Evolutionary conservation across 2,797 vertebrate genomes (phyloP).

Genomic region (Phaenicophaeus curvirostris): DNA sequence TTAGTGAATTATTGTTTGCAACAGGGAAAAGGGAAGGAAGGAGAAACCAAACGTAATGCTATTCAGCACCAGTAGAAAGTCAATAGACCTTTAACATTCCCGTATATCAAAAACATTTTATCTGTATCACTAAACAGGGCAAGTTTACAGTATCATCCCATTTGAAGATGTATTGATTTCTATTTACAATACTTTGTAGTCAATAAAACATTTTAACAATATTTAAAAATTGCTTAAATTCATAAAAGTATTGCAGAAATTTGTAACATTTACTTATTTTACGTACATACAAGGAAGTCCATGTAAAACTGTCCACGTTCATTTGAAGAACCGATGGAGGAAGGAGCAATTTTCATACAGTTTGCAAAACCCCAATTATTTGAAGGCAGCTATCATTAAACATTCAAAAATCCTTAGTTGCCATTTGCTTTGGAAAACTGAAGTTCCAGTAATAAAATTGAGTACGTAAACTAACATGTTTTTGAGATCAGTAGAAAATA

Average conservation of each 20-base stretch:
- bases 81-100: conserved; percentile 75
- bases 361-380: conserved; percentile 76
- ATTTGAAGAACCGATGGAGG: conserved; percentile 63
- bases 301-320: conserved; percentile 65
- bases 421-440: conserved; percentile 77
- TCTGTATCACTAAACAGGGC: conserved; percentile 71
- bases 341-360: conserved; percentile 64
- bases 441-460: conserved; percentile 80
- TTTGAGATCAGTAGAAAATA: conserved; percentile 83
- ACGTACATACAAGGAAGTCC: conserved; percentile 71
- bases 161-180: conserved; percentile 70
- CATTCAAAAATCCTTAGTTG: conserved; percentile 82
- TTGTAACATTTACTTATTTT: conserved; percentile 70
- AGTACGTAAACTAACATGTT: conserved; percentile 83
- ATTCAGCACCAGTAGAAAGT: conserved; percentile 82
- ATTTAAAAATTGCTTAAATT: conserved; percentile 80
- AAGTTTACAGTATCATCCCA: conserved; percentile 73
- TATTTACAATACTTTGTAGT: conserved; percentile 80
- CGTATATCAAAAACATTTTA: conserved; percentile 78
- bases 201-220: conserved; percentile 76
- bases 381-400: conserved; percentile 77
- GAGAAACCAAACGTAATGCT: conserved; percentile 76
- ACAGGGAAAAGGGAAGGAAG: conserved; percentile 64
- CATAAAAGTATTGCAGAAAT: conserved; percentile 81
- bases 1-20: conserved; percentile 72